phyloP scores from a whole-genome alignment of 2,888 invertebrate genomes.

The Agriopis marginaria region DNA sequence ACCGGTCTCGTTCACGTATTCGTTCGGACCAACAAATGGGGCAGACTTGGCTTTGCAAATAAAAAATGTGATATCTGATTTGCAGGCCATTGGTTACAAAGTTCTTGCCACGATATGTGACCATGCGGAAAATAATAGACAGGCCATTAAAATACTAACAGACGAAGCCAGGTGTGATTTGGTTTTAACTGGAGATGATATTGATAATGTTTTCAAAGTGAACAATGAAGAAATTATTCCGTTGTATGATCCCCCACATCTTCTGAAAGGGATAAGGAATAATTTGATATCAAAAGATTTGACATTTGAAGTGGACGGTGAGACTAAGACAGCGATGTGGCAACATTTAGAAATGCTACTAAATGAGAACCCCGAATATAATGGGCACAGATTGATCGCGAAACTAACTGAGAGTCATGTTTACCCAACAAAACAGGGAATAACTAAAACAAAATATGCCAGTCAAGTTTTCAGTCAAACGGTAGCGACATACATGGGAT shows the following conservation, averaged over 20 bases:
- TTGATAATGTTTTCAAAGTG: slow-evolving; percentile 1
- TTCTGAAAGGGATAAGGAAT: slow-evolving; percentile 7
- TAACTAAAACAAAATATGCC: neutral
- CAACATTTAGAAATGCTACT: slow-evolving; percentile 9
- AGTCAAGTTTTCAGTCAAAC: slow-evolving; percentile 9
- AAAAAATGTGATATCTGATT: slow-evolving; percentile 5
- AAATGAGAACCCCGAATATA: slow-evolving; percentile 1
- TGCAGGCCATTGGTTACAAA: slow-evolving; percentile 7
- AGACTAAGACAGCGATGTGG: neutral
- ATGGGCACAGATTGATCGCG: neutral
- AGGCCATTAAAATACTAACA: slow-evolving; percentile 5
- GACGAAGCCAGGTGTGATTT: neutral
- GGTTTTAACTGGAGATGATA: neutral
- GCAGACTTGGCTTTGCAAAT: neutral
- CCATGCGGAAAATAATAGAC: neutral
- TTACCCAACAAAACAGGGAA: neutral
- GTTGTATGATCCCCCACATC: slow-evolving; percentile 6
- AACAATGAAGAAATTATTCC: slow-evolving; percentile 5
- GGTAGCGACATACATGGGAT: slow-evolving; percentile 2
- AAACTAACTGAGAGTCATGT: slow-evolving; percentile 5
- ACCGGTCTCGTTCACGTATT: neutral
- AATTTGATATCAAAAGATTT: slow-evolving; percentile 7
- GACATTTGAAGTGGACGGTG: neutral
- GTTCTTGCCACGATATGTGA: slow-evolving; percentile 17
- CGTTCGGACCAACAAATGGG: neutral